Evolutionary conservation across 2,113 vertebrate genomes (phyloP), one percentile per base, ranked within the genome.

Genomic region (Meleagris gallopavo): DNA sequence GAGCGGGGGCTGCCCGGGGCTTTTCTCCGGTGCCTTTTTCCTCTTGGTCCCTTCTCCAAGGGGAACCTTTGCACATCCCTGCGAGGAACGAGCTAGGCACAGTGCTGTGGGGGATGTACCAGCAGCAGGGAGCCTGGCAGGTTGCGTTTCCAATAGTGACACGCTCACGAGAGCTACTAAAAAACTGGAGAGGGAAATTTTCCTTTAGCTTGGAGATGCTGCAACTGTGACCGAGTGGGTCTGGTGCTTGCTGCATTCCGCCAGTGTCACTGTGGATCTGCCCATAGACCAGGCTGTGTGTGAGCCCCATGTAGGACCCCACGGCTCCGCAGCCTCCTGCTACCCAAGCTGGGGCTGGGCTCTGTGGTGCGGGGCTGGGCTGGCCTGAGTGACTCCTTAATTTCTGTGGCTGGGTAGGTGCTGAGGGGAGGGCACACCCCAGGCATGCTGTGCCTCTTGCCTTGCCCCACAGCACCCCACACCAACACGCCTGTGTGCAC

Each of bases 401-500:
- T 55, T 54, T 41, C 27, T 46, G 62, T 29, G 6, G 46, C 70
- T 87, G 36, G 7, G n/a, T 57, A 62, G 17, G 21, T 0, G 0
- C 60, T 11, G 34, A 46, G 27, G 54, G 30, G 38, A 50, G 24
- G 61, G 29, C 21, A 57, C 50, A 13, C 32, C 48, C 40, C 48
- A 24, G 29, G 16, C 54, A 7, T 21, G 32, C 29, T 2, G 1
- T 34, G 15, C 13, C 50, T 13, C 25, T 91, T 4, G 1, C 32
- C 29, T 25, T 7, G 17, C n/a, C 34, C 27, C 38, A 3, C 30
- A 32, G 66, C 20, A 8, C 16, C 69, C 2, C 4, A 2, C n/a
- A 24, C 0, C 0, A 6, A 67, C 62, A 8, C 45, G 17, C 6
- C 11, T 0, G 1, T 0, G 50, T 29, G 19, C 41, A 3, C 48